Evolutionary conservation across 2,113 vertebrate species (phyloP).

Genomic region (Megatriorchis doriae): DNA sequence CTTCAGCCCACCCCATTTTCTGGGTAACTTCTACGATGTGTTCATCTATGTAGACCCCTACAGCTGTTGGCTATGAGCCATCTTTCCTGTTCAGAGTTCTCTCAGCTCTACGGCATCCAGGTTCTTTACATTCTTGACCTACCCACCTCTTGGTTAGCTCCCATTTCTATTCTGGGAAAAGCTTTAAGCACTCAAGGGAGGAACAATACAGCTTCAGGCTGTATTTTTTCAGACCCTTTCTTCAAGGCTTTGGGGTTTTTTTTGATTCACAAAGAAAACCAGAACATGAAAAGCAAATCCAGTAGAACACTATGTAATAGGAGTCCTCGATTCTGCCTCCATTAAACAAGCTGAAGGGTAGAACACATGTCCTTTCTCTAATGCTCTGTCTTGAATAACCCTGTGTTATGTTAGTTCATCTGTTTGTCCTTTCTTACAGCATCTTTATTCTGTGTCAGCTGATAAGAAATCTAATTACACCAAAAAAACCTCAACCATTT

Average conservation of each 20-base stretch:
- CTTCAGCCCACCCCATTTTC: not conserved
- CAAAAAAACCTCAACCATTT: not conserved
- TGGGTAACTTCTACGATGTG: not conserved
- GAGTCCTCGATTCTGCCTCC: not conserved
- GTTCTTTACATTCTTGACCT: not conserved
- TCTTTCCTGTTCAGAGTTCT: not conserved
- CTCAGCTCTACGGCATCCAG: not conserved
- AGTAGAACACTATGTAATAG: not conserved
- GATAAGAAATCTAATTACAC: not conserved
- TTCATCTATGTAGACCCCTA: not conserved
- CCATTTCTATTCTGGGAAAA: not conserved
- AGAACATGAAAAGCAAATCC: not conserved
- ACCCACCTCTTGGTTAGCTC: not conserved
- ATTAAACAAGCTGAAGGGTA: not conserved
- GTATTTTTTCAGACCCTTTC: not conserved
- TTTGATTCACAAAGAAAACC: not conserved
- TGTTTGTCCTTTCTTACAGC: not conserved
- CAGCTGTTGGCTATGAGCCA: not conserved
- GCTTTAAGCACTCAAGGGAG: not conserved
- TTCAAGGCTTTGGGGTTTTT: not conserved
- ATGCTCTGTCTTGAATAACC: not conserved
- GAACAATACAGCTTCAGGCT: not conserved
- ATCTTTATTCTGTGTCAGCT: not conserved
- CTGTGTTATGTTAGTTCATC: not conserved
- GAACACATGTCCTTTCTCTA: not conserved